These are phyloP conservation scores for Heptranchias perlo DNA, from an alignment of 2,113 vertebrate species.

Conservation along the genomic window DNA sequence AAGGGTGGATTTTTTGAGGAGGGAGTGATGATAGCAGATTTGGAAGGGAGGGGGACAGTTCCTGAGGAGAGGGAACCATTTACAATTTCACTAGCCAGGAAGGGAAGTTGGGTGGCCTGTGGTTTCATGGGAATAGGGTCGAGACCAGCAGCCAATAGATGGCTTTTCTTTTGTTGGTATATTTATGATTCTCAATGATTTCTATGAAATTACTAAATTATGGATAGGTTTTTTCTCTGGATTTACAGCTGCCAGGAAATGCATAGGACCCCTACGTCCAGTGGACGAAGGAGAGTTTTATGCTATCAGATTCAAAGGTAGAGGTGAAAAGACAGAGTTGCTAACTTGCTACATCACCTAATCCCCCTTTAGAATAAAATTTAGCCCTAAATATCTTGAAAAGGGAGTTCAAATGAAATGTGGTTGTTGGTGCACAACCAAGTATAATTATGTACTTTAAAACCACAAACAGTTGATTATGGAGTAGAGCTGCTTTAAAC, in stretches of 20 bases:
- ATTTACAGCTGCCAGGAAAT: not conserved
- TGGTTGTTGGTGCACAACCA: not conserved
- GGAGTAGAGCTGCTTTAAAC: not conserved
- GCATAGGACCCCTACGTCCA: not conserved
- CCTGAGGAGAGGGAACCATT: not conserved
- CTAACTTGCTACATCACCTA: not conserved
- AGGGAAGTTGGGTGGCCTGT: not conserved
- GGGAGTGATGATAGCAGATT: not conserved
- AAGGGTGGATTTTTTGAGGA: too few species aligned
- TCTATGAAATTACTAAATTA: not conserved
- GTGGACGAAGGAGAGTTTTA: not conserved
- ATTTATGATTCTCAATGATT: not conserved
- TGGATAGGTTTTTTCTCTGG: not conserved
- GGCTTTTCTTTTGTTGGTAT: not conserved
- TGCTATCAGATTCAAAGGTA: not conserved
- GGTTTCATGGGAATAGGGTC: too few species aligned
- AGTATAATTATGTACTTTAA: not conserved
- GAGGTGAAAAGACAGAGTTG: not conserved
- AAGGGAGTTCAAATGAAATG: not conserved
- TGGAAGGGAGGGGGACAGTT: not conserved
- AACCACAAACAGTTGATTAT: not conserved
- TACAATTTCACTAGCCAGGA: not conserved
- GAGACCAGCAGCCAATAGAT: too few species aligned
- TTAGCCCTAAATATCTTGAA: not conserved
- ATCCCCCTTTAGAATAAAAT: not conserved